phyloP scores from a whole-genome alignment of 2,113 vertebrate species.

The Pan troglodytes region DNA sequence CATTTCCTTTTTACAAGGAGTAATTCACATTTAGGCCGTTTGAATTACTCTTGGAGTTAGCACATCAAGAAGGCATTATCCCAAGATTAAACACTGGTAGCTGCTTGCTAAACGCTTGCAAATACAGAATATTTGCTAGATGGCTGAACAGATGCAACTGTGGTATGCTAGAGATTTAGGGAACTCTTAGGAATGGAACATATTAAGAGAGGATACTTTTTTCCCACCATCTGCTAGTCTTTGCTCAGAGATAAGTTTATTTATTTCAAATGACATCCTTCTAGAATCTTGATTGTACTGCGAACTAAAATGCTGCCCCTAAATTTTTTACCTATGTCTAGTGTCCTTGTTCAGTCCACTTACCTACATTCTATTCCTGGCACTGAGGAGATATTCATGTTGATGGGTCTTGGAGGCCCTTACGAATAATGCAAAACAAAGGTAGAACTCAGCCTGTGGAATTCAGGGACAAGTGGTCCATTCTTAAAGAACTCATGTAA shows the following conservation, averaged over 20 bases:
- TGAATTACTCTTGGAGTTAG: slow-evolving; percentile 57
- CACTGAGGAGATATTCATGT: not conserved
- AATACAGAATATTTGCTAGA: slow-evolving; percentile 54
- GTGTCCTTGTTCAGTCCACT: not conserved
- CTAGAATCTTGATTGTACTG: not conserved
- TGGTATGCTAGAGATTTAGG: slow-evolving; percentile 51
- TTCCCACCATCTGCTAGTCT: not conserved
- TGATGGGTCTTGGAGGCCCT: fast-evolving
- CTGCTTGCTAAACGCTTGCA: slow-evolving; percentile 51
- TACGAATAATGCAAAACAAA: not conserved
- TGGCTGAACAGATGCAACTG: slow-evolving; percentile 45
- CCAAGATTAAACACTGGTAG: slow-evolving; percentile 64
- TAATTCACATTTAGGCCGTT: slow-evolving; percentile 51
- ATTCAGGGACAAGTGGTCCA: not conserved
- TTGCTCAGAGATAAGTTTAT: slow-evolving; percentile 44
- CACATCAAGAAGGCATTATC: slow-evolving; percentile 68
- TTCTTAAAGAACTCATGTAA: not conserved
- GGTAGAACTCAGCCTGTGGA: not conserved
- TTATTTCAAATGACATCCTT: not conserved
- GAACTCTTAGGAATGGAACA: not conserved
- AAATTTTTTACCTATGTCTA: not conserved
- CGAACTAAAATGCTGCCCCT: not conserved
- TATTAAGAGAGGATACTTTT: slow-evolving; percentile 30
- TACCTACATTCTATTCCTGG: not conserved
- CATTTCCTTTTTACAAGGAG: slow-evolving; percentile 24